A percentile compares a stretch with the other conserved stretches of the same genome.
These are phyloP conservation scores for Vulpes ferrilata DNA, from an alignment of 2,113 vertebrate species.

Conservation along the genomic window DNA sequence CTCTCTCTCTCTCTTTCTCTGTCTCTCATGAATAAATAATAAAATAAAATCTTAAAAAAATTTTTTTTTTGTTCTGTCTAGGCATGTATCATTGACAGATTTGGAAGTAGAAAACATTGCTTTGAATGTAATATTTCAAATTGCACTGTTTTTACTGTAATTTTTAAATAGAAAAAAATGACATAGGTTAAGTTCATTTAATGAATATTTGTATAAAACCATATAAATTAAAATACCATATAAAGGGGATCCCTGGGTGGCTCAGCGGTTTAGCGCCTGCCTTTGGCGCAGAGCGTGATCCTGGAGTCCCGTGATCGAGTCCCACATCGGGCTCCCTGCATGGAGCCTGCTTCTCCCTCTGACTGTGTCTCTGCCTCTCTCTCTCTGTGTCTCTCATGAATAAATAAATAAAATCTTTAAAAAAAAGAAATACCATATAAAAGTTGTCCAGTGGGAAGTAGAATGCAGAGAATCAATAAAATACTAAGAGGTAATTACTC, in stretches of 20 bases:
- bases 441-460: background rate
- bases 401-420: no score
- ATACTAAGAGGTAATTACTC: slow-evolving; percentile 17
- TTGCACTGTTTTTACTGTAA: slow-evolving; percentile 36
- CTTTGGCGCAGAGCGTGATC: no score
- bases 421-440: background rate
- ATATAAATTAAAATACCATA: slow-evolving; percentile 21
- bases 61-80: background rate
- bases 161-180: slow-evolving; percentile 55
- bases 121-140: background rate
- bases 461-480: background rate
- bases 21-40: no score
- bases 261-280: no score
- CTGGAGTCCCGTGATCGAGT: no score
- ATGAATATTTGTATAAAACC: slow-evolving; percentile 2
- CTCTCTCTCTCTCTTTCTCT: no score
- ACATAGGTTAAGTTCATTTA: slow-evolving; percentile 25
- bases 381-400: no score
- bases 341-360: no score
- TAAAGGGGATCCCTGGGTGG: background rate
- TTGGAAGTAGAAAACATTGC: background rate
- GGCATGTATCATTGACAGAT: background rate
- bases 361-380: no score
- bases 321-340: no score
- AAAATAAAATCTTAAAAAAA: no score